Conservation (phyloP, 2,797 vertebrate species). For the Pampus argenteus region DNA sequence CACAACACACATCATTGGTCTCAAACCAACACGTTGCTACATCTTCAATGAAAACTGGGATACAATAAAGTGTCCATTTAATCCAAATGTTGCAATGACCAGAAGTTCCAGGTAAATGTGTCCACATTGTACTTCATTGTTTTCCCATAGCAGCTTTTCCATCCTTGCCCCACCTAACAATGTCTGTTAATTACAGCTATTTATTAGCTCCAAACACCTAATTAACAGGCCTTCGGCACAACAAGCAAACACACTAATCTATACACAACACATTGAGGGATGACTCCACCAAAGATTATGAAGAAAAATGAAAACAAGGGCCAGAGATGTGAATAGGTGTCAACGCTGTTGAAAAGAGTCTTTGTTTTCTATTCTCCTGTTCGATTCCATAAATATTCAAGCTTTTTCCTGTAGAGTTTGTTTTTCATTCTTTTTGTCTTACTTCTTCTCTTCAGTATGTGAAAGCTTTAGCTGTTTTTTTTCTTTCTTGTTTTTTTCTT, state of each 20-base stretch:
- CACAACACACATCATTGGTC: neutral
- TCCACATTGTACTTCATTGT: slow-evolving; percentile 22
- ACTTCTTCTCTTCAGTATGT: slow-evolving; percentile 34
- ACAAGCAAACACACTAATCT: slow-evolving; percentile 80
- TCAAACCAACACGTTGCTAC: neutral
- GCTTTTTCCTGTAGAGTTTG: slow-evolving; percentile 42
- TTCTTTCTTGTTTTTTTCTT: slow-evolving; percentile 3
- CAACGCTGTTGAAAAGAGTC: slow-evolving; percentile 54
- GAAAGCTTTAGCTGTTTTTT: slow-evolving; percentile 17
- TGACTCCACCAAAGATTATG: slow-evolving; percentile 61
- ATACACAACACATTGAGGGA: slow-evolving; percentile 73
- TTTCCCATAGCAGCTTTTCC: slow-evolving; percentile 30
- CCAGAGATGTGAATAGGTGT: slow-evolving; percentile 65
- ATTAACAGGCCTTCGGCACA: slow-evolving; percentile 77
- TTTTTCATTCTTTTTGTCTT: slow-evolving; percentile 67
- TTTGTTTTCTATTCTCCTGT: slow-evolving; percentile 52
- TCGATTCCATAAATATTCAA: slow-evolving; percentile 59
- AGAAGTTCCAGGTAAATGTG: slow-evolving; percentile 47
- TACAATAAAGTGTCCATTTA: slow-evolving; percentile 16
- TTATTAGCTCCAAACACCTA: slow-evolving; percentile 79
- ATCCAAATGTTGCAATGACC: slow-evolving; percentile 16
- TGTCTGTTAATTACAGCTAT: slow-evolving; percentile 78
- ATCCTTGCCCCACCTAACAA: slow-evolving; percentile 54
- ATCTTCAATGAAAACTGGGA: neutral
- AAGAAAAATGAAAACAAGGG: slow-evolving; percentile 62